Evolutionary conservation across 2,113 vertebrate species (phyloP), one percentile per base, ranked within the genome.

Genomic region (Vulpes vulpes): DNA sequence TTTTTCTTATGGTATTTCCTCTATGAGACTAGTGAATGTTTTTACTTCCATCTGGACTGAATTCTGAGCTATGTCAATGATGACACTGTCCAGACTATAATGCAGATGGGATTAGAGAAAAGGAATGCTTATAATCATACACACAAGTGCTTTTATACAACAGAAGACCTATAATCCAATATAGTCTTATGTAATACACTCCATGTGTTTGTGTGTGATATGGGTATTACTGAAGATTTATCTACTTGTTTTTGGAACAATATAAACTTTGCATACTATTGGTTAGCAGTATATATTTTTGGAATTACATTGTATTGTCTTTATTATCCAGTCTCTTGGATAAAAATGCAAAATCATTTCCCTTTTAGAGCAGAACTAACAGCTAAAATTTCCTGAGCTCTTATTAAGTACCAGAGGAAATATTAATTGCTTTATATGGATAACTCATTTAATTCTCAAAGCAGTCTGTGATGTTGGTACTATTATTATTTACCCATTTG

Each of bases 61-160:
- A 43, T 98, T 98, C 95, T 98, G 93, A 97, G 94, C 91, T 84
- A 91, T 78, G 71, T 90, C 96, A 98, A 71, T 93, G 80, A 97
- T 92, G 95, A 97, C 49, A 97, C 32, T 43, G 30, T 95, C 92
- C 95, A 97, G 95, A 78, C 89, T 90, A 92, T 97, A 95, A 94
- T 93, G 74, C 95, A 93, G 94, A 97, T 98, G 96, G 97, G 60
- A 91, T 97, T 97, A 98, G 71, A 91, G 90, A 95, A 96, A 96
- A 97, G 93, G 81, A 96, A 98, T 76, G 85, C 94, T 93, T 94
- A 89, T 94, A 96, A 98, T 98, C 87, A 86, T 89, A 96, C 43
- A 92, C 79, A 94, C 86, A 94, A 92, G 35, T 86, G 76, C 49
- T 97, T 86, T 97, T 94, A 91, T 88, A 97, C 51, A 97, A 92